phyloP scores from a whole-genome alignment of 1,140 invertebrate species.

The Halyomorpha halys region DNA sequence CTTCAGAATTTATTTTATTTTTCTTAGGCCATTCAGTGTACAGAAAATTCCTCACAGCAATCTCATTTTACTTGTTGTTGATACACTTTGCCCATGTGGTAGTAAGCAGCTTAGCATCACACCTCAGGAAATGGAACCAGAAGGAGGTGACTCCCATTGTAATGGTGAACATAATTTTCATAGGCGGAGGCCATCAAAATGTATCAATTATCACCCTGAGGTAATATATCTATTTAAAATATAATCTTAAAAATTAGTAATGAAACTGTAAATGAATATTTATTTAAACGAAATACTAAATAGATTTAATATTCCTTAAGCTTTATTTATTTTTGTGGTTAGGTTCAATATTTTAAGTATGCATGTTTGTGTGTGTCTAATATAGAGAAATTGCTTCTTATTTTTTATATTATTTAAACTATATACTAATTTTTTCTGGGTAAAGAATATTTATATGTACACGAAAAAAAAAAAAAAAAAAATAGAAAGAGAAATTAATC shows the following conservation, averaged over 20 bases:
- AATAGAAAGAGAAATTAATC: too few species aligned
- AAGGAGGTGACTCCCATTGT: slow-evolving; percentile 38
- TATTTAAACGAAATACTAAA: background rate
- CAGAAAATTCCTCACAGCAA: slow-evolving; percentile 87
- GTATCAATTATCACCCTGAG: slow-evolving; percentile 80
- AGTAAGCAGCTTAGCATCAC: slow-evolving; percentile 70
- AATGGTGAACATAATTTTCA: slow-evolving; percentile 46
- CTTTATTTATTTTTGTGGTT: too few species aligned
- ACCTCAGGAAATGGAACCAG: slow-evolving; percentile 55
- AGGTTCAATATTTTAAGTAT: too few species aligned
- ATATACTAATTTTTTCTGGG: too few species aligned
- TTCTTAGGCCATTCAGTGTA: slow-evolving; percentile 73
- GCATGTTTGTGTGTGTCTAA: too few species aligned
- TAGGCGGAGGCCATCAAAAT: slow-evolving; percentile 60
- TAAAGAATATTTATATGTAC: too few species aligned
- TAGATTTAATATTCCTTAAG: background rate
- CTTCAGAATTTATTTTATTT: background rate
- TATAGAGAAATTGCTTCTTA: too few species aligned
- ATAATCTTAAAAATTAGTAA: slow-evolving; percentile 4
- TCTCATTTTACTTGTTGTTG: slow-evolving; percentile 76
- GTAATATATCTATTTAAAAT: slow-evolving; percentile 35
- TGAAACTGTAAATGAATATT: background rate
- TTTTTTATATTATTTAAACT: too few species aligned
- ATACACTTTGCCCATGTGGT: slow-evolving; percentile 79
- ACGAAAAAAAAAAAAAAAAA: too few species aligned